phyloP scores from a whole-genome alignment of 1,140 invertebrate genomes.

The Muscidifurax raptorellus region DNA sequence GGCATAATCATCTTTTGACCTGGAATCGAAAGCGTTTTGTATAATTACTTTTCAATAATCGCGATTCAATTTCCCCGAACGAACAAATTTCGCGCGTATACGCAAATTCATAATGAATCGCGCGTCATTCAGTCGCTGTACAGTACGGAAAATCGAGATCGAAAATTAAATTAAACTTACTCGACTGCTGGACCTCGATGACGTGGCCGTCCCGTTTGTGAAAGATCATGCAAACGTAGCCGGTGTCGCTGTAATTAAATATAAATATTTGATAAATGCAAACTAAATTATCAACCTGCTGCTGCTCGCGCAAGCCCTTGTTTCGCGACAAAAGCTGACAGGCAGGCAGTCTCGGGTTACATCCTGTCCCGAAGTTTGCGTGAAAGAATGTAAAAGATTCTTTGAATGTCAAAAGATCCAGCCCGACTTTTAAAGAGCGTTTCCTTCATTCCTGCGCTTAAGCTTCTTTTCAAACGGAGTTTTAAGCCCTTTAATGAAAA shows the following conservation, averaged over 20 bases:
- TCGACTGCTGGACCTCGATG: constrained; percentile 78
- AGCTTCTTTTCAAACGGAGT: neutral
- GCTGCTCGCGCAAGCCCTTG: neutral
- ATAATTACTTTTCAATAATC: neutral
- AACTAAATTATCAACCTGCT: neutral
- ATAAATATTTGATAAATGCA: constrained; percentile 27
- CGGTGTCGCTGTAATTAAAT: constrained; percentile 75
- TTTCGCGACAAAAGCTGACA: neutral
- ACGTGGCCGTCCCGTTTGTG: constrained; percentile 77
- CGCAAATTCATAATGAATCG: neutral
- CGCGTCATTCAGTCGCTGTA: neutral
- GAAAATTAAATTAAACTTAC: constrained; percentile 64
- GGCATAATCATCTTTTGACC: constrained; percentile 72
- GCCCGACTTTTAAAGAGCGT: constrained; percentile 37
- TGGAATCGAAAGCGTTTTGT: constrained; percentile 55
- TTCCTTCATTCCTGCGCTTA: constrained; percentile 11
- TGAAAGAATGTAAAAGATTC: constrained; percentile 31
- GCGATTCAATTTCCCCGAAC: neutral
- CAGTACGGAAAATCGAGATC: neutral
- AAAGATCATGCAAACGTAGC: constrained; percentile 79
- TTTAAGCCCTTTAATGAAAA: constrained; percentile 32
- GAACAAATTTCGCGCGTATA: neutral
- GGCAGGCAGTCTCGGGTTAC: neutral
- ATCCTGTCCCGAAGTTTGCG: neutral
- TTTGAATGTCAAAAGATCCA: neutral